Percentiles rank a stretch among this genome's conserved stretches.
phyloP scores from a whole-genome alignment of 2,113 vertebrate genomes.

The Fulmarus glacialis region DNA sequence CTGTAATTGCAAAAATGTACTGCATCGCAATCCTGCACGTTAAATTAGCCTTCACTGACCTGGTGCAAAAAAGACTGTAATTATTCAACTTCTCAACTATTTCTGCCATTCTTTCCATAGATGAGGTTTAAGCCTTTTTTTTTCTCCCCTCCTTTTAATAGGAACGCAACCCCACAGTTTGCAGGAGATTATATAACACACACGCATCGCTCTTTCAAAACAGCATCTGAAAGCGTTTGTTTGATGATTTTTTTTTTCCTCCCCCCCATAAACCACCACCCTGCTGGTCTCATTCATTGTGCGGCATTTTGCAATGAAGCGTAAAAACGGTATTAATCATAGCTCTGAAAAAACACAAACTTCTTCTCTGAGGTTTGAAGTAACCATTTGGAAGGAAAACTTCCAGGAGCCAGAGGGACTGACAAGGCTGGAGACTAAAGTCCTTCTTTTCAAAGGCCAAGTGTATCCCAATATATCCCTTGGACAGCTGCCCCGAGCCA shows the following conservation, averaged over 20 bases:
- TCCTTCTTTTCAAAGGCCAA: slow-evolving; percentile 61
- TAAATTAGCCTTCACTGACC: neutral
- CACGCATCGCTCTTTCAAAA: slow-evolving; percentile 18
- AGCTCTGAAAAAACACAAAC: slow-evolving; percentile 48
- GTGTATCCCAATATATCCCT: slow-evolving; percentile 59
- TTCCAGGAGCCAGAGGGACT: slow-evolving; percentile 59
- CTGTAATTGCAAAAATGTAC: neutral
- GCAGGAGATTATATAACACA: slow-evolving; percentile 4
- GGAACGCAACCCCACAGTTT: neutral
- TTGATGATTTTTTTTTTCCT: neutral
- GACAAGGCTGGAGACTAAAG: slow-evolving; percentile 47
- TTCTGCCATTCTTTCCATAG: slow-evolving; percentile 23
- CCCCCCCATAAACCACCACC: slow-evolving; percentile 13
- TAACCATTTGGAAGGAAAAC: slow-evolving; percentile 60
- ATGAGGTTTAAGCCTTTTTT: slow-evolving; percentile 1
- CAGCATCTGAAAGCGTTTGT: neutral
- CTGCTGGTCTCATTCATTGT: slow-evolving; percentile 61
- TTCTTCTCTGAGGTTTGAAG: slow-evolving; percentile 56
- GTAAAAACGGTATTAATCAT: slow-evolving; percentile 64
- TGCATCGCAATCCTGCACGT: neutral
- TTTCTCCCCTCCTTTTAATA: neutral
- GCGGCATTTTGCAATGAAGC: slow-evolving; percentile 36
- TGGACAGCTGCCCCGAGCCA: slow-evolving; percentile 41
- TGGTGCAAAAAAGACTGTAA: neutral
- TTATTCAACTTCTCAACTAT: slow-evolving; percentile 23